Conservation (phyloP, 2,113 vertebrate species). For the Oxyruncus cristatus region DNA sequence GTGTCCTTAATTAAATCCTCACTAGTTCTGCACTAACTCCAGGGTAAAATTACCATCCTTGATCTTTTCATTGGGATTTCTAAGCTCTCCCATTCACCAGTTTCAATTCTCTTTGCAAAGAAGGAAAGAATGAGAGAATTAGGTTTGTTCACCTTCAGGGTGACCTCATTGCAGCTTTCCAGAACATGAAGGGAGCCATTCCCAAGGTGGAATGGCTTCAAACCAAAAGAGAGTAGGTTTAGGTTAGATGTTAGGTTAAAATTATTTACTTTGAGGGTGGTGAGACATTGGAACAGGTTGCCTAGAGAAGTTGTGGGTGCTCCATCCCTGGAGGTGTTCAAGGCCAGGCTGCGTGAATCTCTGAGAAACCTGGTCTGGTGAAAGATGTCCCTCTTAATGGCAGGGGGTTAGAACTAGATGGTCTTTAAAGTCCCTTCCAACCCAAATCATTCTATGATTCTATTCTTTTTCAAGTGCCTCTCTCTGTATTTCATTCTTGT, state of each 20-base stretch:
- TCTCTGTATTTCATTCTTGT: neutral
- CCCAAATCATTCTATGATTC: neutral
- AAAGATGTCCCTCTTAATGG: fast-evolving
- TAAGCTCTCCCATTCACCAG: neutral
- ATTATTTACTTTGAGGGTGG: neutral
- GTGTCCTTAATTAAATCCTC: neutral
- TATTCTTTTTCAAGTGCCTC: neutral
- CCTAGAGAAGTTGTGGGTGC: neutral
- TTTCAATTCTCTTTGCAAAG: neutral
- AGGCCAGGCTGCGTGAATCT: neutral
- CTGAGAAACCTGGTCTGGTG: neutral
- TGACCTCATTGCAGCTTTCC: neutral
- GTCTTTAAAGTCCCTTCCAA: neutral
- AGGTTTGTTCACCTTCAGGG: neutral
- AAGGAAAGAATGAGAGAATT: neutral
- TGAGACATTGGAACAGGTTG: neutral
- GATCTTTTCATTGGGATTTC: neutral
- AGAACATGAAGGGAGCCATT: neutral
- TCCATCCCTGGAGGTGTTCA: neutral
- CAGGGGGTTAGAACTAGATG: neutral
- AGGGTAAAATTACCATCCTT: neutral
- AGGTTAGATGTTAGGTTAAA: neutral
- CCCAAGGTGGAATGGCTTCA: neutral
- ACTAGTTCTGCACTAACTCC: neutral
- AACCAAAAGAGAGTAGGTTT: neutral